A percentile compares a stretch with the other conserved stretches of the same genome.
Evolutionary conservation across 2,888 invertebrate species (phyloP).

Genomic region (Sminthurides aquaticus): DNA sequence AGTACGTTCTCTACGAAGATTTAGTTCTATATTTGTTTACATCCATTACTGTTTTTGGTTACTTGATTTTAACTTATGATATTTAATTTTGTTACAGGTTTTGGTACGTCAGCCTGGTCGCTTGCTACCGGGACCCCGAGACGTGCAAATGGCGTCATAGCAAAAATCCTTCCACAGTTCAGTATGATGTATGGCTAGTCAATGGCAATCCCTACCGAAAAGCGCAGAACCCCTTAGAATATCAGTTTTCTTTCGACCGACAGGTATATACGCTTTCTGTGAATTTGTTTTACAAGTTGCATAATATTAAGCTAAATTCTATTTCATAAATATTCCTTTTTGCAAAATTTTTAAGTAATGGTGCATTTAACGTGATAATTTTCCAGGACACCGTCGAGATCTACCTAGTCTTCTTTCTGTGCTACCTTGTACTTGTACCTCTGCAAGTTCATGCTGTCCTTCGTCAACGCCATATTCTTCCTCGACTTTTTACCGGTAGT

Average conservation of each 20-base stretch:
- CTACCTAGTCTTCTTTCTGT: slow-evolving; percentile 77
- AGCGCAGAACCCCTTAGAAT: slow-evolving; percentile 76
- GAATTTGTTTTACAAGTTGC: slow-evolving; percentile 9
- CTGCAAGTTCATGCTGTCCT: slow-evolving; percentile 85
- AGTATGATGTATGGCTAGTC: slow-evolving; percentile 91
- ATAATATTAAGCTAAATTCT: no score
- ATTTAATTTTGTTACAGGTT: slow-evolving; percentile 55
- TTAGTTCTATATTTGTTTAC: slow-evolving; percentile 18
- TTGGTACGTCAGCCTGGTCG: slow-evolving; percentile 91
- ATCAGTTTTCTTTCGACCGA: slow-evolving; percentile 93
- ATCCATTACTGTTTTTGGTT: slow-evolving; percentile 13
- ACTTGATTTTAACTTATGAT: background rate
- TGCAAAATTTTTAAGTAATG: background rate
- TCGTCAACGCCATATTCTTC: slow-evolving; percentile 82
- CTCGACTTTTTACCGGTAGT: slow-evolving; percentile 80
- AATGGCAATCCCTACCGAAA: slow-evolving; percentile 90
- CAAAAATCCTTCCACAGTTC: slow-evolving; percentile 53
- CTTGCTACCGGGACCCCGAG: slow-evolving; percentile 73
- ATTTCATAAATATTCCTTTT: slow-evolving; percentile 15
- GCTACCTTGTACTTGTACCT: slow-evolving; percentile 76
- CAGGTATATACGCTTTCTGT: slow-evolving; percentile 50
- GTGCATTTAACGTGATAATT: no score
- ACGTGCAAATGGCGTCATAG: slow-evolving; percentile 81
- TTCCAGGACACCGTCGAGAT: slow-evolving; percentile 76
- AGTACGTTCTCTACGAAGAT: slow-evolving; percentile 60